phyloP scores from a whole-genome alignment of 2,888 invertebrate genomes.

The Euproctis similis region DNA sequence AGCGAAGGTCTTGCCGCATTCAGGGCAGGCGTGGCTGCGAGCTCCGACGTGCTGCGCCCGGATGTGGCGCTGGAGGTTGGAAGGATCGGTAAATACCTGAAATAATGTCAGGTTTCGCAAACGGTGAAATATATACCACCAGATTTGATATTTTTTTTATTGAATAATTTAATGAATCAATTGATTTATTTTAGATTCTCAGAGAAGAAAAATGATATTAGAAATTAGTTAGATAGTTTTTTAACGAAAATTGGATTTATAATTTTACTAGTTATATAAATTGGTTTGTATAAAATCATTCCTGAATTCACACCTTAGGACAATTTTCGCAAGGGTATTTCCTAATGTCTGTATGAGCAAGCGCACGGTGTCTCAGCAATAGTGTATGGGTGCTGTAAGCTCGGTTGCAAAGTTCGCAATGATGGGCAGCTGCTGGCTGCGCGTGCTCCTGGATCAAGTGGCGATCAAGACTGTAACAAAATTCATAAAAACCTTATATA shows the following conservation, averaged over 20 bases:
- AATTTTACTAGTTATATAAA: not conserved
- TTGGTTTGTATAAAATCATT: not conserved
- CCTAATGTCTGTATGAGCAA: constrained; percentile 86
- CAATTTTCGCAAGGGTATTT: constrained; percentile 96
- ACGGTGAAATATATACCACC: constrained; percentile 34
- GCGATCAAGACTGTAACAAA: constrained; percentile 84
- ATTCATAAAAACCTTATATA: constrained; percentile 21
- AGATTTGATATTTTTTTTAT: too few species aligned
- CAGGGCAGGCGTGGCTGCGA: constrained; percentile 96
- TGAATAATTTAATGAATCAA: too few species aligned
- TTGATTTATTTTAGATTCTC: too few species aligned
- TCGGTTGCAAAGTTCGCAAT: constrained; percentile 89
- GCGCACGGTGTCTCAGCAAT: constrained; percentile 87
- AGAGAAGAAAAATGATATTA: too few species aligned
- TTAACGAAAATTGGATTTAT: not conserved
- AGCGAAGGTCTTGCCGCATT: constrained; percentile 99
- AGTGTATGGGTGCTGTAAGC: constrained; percentile 88
- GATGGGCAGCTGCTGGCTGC: constrained; percentile 85
- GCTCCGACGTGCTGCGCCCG: constrained; percentile 96
- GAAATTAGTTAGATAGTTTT: too few species aligned
- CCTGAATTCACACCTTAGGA: constrained; percentile 79
- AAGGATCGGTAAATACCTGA: constrained; percentile 96
- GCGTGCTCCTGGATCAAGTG: constrained; percentile 87
- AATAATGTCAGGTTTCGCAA: constrained; percentile 74
- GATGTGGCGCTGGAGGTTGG: constrained; percentile 97